Base-by-base conservation (phyloP, 2,888 invertebrate genomes). In the Orthosia incerta region DNA sequence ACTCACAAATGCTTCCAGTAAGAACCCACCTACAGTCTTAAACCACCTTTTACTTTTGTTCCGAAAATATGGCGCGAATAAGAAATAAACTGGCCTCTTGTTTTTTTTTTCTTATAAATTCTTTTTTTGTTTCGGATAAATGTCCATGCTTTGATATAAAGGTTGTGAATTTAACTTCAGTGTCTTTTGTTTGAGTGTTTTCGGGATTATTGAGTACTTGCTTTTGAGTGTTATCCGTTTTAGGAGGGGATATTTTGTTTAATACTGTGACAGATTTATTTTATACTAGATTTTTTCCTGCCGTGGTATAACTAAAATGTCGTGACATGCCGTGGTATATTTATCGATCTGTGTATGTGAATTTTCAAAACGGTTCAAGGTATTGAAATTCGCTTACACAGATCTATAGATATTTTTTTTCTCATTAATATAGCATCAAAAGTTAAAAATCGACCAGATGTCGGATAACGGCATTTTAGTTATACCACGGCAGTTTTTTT, bases 31-130 rank as follows among this genome's bases (percentile, higher is more conserved):
- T 20, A 13, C 39, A 59, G n/a, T 59, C n/a, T 39, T 68, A 45
- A 60, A 18, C n/a, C 2, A 61, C 53, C 63, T 72, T 81, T 81
- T 77, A 67, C 74, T 80, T 76, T 76, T 69, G 69, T 80, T 80
- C 66, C 39, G 39, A 20, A 70, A 74, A 79, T 75, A 76, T 65
- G 60, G 62, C 64, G 11, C n/a, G 18, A 68, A 67, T 31, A 66
- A 55, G 72, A 16, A 68, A 67, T 31, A 66, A 55, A 75, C 67
- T 62, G 71, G 51, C 12, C 48, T 45, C 7, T 59, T 73, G 70
- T 62, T 68, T 76, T 53, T 76, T 53, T 66, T 78, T 66, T 78
- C n/a, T 74, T 67, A 26, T 39, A n/a, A 65, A 13, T 79, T 65
- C 65, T 74, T 77, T 65, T 79, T 69, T 79, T 74, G 61, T 79